Base-by-base conservation (phyloP, 1,140 invertebrate species). In the Intoshia linei region DNA sequence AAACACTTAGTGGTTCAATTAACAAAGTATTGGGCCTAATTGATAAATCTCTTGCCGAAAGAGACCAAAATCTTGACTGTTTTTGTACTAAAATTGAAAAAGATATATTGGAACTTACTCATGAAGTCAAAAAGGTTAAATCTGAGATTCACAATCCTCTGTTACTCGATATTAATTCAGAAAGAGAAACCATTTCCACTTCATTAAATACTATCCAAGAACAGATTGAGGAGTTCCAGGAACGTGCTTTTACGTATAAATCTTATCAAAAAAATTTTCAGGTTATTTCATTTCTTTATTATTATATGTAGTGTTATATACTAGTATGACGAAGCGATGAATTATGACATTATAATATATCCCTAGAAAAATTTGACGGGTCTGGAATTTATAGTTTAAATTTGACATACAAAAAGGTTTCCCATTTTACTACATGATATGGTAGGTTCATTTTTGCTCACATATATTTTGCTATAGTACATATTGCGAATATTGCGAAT, bases 101-200 rank as follows among this genome's bases (percentile, higher is more conserved):
- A 40, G 57, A 60, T 38, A 58, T 60, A 23, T 47, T 45, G 14
- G 52, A 57, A 40, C 45, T 60, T 1, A 45, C 42, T 20, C 54
- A 57, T 31, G 56, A 60, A 30, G 54, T 59, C 21, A 56, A 57
- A 30, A 48, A 55, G 37, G 44, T 57, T 22, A 55, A 56, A 39
- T 48, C 51, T 37, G 51, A 52, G 29, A 49, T 49, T 21, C 46
- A 73, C 71, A 63, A 71, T 62, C 60, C 65, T 2, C 68, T 69
- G 63, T 54, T 74, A n/a, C 63, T 71, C 37, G 68, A 73, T 46
- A 60, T 64, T 11, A 60, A 65, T n/a, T 69, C 71, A 2, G 66
- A 73, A 30, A 59, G 64, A 14, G 56, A 63, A 4, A 61, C 65
- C 41, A 70, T 71, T 1, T 55, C 63, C 23, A 55, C 57, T 2